phyloP scores from a whole-genome alignment of 2,888 invertebrate species.

The Volucella inanis region DNA sequence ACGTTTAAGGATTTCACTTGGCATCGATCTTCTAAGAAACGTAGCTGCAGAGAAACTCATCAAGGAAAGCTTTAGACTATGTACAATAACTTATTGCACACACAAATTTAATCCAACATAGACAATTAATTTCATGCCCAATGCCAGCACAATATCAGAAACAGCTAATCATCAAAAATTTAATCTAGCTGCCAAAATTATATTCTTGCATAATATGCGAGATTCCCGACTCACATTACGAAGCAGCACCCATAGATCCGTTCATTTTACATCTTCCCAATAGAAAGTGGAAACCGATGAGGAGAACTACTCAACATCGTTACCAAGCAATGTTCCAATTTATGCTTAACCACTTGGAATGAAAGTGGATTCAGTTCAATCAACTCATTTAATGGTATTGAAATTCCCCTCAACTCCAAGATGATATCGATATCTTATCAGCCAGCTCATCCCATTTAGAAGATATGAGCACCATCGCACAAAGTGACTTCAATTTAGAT shows the following conservation, averaged over 20 bases:
- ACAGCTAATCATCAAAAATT: slow-evolving; percentile 60
- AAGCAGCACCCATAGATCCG: slow-evolving; percentile 82
- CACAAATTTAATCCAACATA: slow-evolving; percentile 84
- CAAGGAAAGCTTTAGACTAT: slow-evolving; percentile 87
- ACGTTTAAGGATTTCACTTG: slow-evolving; percentile 85
- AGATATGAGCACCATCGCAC: slow-evolving; percentile 50
- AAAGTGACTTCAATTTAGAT: slow-evolving; percentile 75
- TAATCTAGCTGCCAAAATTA: slow-evolving; percentile 78
- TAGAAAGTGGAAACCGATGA: slow-evolving; percentile 82
- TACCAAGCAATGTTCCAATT: slow-evolving; percentile 62
- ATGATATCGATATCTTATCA: slow-evolving; percentile 74
- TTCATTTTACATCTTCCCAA: slow-evolving; percentile 82
- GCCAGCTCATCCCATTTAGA: slow-evolving; percentile 70
- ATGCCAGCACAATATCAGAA: slow-evolving; percentile 48
- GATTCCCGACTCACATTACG: slow-evolving; percentile 82
- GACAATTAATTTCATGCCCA: slow-evolving; percentile 61
- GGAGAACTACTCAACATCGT: slow-evolving; percentile 76
- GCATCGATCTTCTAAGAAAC: slow-evolving; percentile 83
- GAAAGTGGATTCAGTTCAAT: slow-evolving; percentile 94
- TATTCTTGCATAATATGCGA: slow-evolving; percentile 81
- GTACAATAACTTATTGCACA: slow-evolving; percentile 87
- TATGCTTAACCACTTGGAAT: slow-evolving; percentile 85
- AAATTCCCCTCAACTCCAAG: slow-evolving; percentile 85
- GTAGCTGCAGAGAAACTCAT: slow-evolving; percentile 86
- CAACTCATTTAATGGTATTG: slow-evolving; percentile 92